Conservation (phyloP, 2,888 invertebrate species). For the Glyphotaelius pellucidus region DNA sequence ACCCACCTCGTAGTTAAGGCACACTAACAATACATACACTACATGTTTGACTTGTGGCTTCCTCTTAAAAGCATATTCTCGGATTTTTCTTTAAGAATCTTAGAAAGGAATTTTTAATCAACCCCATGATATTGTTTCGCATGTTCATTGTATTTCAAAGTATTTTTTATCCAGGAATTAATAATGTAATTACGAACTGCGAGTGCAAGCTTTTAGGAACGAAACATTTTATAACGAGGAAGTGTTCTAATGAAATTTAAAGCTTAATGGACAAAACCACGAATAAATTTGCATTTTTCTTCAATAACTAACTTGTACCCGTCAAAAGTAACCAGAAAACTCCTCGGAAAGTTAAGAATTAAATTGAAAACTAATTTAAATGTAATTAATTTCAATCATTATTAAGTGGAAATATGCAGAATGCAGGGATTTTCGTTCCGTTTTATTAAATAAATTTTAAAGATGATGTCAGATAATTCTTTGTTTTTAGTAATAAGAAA, state of each 20-base stretch:
- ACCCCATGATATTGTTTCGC: neutral
- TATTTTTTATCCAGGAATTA: neutral
- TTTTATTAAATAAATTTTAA: neutral
- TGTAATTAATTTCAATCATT: neutral
- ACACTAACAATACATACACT: too few relatives aligned
- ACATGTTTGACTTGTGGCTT: too few relatives aligned
- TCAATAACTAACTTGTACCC: neutral
- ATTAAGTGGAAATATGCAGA: neutral
- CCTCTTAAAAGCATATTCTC: too few relatives aligned
- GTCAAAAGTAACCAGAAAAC: neutral
- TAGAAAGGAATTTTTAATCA: neutral
- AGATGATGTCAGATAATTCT: neutral
- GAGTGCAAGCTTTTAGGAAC: neutral
- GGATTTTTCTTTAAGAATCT: too few relatives aligned
- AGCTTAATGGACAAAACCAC: neutral
- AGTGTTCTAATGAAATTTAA: neutral
- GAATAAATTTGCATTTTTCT: neutral
- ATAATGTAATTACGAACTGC: neutral
- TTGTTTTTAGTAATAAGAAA: neutral
- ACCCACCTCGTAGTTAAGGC: too few relatives aligned
- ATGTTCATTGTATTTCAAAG: neutral
- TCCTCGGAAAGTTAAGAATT: neutral
- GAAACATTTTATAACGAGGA: neutral
- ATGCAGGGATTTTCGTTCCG: neutral
- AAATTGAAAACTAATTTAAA: neutral